These are phyloP conservation scores for Phortica magna DNA, from an alignment of 2,888 invertebrate species.

Conservation along the genomic window DNA sequence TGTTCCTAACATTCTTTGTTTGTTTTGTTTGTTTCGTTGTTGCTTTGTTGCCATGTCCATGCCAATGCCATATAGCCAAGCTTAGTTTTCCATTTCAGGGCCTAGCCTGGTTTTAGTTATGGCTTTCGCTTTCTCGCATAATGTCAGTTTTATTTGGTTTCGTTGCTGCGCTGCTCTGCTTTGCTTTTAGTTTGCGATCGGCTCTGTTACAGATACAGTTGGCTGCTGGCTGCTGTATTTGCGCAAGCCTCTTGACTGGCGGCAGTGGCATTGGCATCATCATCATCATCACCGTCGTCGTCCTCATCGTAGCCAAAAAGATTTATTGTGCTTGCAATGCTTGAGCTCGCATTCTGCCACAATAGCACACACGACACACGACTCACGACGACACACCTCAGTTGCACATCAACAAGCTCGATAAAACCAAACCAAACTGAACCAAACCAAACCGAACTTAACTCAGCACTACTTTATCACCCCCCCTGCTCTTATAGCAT, in stretches of 20 bases:
- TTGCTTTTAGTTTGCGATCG: neutral
- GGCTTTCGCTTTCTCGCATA: slow-evolving; percentile 71
- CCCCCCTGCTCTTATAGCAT: neutral
- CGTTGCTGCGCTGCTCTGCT: slow-evolving; percentile 30
- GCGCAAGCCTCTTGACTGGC: neutral
- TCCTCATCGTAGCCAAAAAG: neutral
- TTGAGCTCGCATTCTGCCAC: neutral
- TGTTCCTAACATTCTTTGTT: too few relatives aligned
- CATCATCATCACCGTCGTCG: neutral
- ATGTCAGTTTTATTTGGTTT: slow-evolving; percentile 73
- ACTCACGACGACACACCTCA: neutral
- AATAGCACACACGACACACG: neutral
- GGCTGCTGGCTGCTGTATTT: neutral
- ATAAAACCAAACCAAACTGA: neutral
- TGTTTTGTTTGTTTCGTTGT: slow-evolving; percentile 1
- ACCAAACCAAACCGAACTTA: neutral
- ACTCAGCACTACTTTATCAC: neutral
- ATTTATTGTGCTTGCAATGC: neutral
- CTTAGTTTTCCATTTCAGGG: slow-evolving; percentile 37
- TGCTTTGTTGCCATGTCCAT: neutral
- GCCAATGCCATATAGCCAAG: neutral
- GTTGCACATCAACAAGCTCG: neutral
- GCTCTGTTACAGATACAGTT: neutral
- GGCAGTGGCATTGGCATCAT: too few relatives aligned
- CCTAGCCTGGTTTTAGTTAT: slow-evolving; percentile 69